Evolutionary conservation across 2,797 vertebrate species (phyloP).

Genomic region (Ciconia nigra): DNA sequence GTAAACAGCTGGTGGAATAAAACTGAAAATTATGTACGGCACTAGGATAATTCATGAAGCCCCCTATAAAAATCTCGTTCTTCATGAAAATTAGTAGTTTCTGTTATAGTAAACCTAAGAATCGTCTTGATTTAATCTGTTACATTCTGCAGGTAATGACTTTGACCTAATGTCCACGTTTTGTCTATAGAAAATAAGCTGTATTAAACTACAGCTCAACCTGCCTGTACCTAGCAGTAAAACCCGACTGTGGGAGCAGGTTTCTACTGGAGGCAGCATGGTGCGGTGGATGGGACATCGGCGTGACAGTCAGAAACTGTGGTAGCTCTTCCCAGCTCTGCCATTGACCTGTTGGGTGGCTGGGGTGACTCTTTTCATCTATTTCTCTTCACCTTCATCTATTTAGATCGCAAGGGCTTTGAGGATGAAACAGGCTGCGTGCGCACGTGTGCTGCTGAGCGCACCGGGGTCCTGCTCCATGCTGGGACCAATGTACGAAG

Average conservation of each 20-base stretch:
- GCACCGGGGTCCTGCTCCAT: not conserved
- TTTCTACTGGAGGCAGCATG: not conserved
- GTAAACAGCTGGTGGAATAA: not conserved
- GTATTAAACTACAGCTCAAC: not conserved
- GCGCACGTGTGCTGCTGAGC: not conserved
- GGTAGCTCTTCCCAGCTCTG: not conserved
- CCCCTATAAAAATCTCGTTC: not conserved
- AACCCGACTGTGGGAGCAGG: not conserved
- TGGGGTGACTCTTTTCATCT: not conserved
- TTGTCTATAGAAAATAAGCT: not conserved
- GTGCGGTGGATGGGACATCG: rapidly evolving
- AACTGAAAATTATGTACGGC: not conserved
- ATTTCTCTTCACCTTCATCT: not conserved
- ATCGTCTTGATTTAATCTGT: not conserved
- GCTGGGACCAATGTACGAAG: not conserved
- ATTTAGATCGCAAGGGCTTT: not conserved
- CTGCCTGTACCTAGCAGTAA: not conserved
- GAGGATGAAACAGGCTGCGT: not conserved
- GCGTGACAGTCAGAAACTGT: rapidly evolving
- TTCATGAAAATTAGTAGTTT: rapidly evolving
- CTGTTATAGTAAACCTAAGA: not conserved
- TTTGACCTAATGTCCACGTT: not conserved
- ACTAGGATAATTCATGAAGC: rapidly evolving
- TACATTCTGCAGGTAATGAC: not conserved
- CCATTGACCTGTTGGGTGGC: not conserved